Conservation (phyloP, 2,888 invertebrate genomes). For the Pachydiplax longipennis region DNA sequence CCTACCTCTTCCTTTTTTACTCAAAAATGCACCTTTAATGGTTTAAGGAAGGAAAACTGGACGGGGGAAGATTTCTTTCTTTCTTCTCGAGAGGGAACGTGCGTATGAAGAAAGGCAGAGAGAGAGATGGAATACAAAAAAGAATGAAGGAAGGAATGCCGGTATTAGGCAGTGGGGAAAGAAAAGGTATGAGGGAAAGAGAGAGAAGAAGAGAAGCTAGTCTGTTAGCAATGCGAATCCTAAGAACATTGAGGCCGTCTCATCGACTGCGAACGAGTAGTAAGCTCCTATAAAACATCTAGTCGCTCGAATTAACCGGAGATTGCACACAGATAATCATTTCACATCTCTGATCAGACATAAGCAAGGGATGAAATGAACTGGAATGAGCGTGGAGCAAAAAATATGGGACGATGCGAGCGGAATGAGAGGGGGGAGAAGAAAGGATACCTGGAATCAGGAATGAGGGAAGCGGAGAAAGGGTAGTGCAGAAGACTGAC, state of each 20-base stretch:
- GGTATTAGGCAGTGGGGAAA: not conserved
- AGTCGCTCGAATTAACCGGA: slow-evolving; percentile 10
- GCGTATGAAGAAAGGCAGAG: not conserved
- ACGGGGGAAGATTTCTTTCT: not conserved
- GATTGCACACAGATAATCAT: slow-evolving; percentile 28
- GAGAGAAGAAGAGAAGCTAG: not conserved
- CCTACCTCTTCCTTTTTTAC: not conserved
- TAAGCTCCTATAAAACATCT: not conserved
- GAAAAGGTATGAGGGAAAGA: not conserved
- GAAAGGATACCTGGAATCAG: not conserved
- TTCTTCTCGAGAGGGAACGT: not conserved
- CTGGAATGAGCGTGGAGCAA: not conserved
- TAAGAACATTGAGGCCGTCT: not conserved
- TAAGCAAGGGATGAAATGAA: not conserved
- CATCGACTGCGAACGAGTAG: not conserved
- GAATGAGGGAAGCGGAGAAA: not conserved
- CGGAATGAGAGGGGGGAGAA: not conserved
- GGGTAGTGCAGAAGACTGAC: slow-evolving; percentile 36
- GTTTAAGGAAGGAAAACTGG: not conserved
- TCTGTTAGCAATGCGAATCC: not conserved
- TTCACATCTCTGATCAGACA: not conserved
- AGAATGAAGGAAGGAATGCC: not conserved
- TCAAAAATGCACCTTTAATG: not conserved
- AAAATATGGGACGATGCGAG: not conserved
- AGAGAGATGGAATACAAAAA: not conserved